A percentile compares a stretch with the other conserved stretches of the same genome.
phyloP scores from a whole-genome alignment of 37 sponge, comb jelly and placozoan species.

The Ianthella basta region DNA sequence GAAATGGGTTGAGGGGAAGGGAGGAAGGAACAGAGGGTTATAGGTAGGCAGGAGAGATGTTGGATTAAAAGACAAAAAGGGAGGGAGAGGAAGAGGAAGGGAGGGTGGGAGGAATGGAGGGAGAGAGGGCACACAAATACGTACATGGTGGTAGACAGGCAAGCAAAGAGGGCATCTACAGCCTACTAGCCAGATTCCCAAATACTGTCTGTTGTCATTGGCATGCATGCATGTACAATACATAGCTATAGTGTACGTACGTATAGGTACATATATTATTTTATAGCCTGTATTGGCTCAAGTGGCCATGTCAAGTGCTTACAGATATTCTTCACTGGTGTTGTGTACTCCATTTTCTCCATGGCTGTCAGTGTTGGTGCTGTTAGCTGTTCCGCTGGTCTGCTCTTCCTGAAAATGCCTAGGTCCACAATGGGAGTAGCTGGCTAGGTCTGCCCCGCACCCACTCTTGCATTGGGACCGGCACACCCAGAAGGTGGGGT shows the following conservation, averaged over 20 bases:
- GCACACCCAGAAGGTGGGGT: constrained; percentile 94
- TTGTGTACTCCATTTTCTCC: constrained; percentile 7
- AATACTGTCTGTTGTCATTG: too few relatives aligned
- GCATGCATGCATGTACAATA: too few relatives aligned
- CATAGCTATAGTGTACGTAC: too few relatives aligned
- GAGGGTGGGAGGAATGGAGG: background rate
- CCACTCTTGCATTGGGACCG: constrained; percentile 70
- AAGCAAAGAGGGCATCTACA: too few relatives aligned
- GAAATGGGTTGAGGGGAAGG: background rate
- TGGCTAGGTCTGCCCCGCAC: constrained; percentile 69
- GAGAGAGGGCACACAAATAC: background rate
- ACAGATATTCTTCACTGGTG: background rate
- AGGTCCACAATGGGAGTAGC: constrained; percentile 75
- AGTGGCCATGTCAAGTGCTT: background rate
- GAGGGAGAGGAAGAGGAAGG: background rate
- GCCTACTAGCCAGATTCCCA: too few relatives aligned
- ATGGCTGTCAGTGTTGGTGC: background rate
- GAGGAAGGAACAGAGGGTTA: background rate
- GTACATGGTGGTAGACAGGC: background rate
- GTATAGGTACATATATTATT: too few relatives aligned
- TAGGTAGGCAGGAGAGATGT: background rate
- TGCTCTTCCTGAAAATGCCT: background rate
- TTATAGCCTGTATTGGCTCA: background rate
- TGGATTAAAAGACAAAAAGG: background rate
- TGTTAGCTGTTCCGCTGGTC: background rate